Evolutionary conservation across 2,113 vertebrate species (phyloP), one percentile per base, ranked within the genome.

Genomic region (Ailuropoda melanoleuca): DNA sequence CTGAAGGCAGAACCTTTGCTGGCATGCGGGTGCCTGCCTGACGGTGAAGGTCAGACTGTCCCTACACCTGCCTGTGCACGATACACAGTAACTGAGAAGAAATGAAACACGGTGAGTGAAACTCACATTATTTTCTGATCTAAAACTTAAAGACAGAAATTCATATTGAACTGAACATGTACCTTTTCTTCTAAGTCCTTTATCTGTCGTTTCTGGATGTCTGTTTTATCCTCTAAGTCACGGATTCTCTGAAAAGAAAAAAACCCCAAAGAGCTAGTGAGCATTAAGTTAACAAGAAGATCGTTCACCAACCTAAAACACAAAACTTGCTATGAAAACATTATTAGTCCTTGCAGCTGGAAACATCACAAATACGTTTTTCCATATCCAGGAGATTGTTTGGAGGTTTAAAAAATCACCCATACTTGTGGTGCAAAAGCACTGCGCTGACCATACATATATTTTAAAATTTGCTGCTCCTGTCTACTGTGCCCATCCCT

Each of bases 161-260:
- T 88, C 43, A n/a, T 70, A 90, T 15, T 43, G 53, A 48, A 6
- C 26, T 84, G 50, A 94, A 74, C 74, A 95, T 66, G 17, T 37
- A 99, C 99, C 99, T 99, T 99, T 98, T 99, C 99, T 98, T 99
- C 99, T 96, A 99, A 98, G 98, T 99, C 99, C 98, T 99, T 99
- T 98, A 99, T 99, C 98, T 99, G 99, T 98, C 99, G 99, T 98
- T 99, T 99, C 97, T 99, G 99, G 97, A 99, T 99, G 96, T 99
- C 99, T 93, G 99, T 99, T 99, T 99, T 99, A 98, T 99, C 99
- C 98, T 99, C 99, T 97, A 99, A 99, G 96, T 99, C 99, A 98
- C 99, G 99, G 82, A 99, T 99, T 98, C 99, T 99, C 99, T 99
- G 98, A 75, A 90, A 70, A 68, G 50, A 31, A 72, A 18, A 31